phyloP scores from a whole-genome alignment of 53 echinoderm and acorn worm genomes.

The Astropecten irregularis region DNA sequence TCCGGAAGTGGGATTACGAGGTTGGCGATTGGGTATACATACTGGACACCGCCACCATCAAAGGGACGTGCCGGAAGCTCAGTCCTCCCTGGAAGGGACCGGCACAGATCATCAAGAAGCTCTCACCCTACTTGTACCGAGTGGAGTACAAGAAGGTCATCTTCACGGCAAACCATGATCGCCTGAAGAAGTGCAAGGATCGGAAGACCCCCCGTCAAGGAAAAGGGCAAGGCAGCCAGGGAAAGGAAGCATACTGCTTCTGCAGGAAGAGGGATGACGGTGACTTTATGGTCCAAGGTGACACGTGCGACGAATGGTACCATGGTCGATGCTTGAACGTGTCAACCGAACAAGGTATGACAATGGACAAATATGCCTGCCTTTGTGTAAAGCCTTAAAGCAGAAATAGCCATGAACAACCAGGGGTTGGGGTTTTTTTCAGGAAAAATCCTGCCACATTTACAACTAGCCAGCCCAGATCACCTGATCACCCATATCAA shows the following conservation, averaged over 20 bases:
- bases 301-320: constrained; percentile 57
- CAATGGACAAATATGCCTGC: constrained; percentile 40
- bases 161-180: constrained; percentile 53
- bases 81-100: too few relatives aligned
- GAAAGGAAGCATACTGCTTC: not conserved
- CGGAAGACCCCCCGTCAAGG: not conserved
- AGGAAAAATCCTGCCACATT: not conserved
- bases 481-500: not conserved
- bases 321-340: constrained; percentile 49
- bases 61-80: constrained; percentile 61
- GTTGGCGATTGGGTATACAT: constrained; percentile 49
- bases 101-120: constrained; percentile 16
- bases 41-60: constrained; percentile 17
- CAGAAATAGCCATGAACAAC: not conserved
- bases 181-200: constrained; percentile 47
- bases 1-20: not conserved
- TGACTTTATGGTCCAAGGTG: constrained; percentile 66
- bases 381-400: constrained; percentile 29
- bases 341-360: constrained; percentile 39
- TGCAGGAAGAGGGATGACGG: constrained; percentile 27
- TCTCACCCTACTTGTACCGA: constrained; percentile 48
- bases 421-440: not conserved
- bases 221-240: not conserved
- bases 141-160: constrained; percentile 37
- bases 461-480: not conserved